phyloP scores from a whole-genome alignment of 2,113 vertebrate species.

The Oceanodroma tethys region DNA sequence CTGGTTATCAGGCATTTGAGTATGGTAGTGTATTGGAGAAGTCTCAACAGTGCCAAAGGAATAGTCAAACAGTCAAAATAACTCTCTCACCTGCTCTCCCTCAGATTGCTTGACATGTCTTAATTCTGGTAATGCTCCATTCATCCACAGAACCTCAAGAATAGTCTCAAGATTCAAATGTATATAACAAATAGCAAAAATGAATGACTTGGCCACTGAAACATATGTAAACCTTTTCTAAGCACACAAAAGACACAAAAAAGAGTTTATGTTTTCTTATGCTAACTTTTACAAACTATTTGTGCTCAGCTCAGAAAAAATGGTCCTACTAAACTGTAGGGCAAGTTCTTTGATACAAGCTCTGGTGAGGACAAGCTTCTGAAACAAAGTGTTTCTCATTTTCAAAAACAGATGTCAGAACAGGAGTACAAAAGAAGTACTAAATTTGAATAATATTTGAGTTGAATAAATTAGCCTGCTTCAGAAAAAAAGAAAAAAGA shows the following conservation, averaged over 20 bases:
- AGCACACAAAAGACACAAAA: background rate
- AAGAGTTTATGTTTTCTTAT: background rate
- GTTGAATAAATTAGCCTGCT: background rate
- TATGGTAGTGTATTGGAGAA: background rate
- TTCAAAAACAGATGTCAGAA: background rate
- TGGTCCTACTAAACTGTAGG: background rate
- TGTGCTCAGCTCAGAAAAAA: background rate
- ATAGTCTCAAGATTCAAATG: background rate
- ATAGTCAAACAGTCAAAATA: background rate
- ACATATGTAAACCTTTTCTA: fast-evolving
- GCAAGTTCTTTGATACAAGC: background rate
- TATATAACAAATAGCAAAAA: background rate
- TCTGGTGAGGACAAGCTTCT: background rate
- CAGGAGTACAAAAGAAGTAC: background rate
- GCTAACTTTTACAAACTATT: background rate
- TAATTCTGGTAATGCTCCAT: background rate
- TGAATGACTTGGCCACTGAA: fast-evolving
- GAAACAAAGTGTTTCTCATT: background rate
- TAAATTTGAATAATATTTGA: background rate
- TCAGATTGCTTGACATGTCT: background rate
- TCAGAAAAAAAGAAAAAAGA: background rate
- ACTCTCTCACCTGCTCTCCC: background rate
- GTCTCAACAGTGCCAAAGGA: background rate
- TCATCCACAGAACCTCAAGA: background rate
- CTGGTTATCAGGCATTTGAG: background rate